Conservation (phyloP, 2,113 vertebrate genomes). For the Tringa solitaria region DNA sequence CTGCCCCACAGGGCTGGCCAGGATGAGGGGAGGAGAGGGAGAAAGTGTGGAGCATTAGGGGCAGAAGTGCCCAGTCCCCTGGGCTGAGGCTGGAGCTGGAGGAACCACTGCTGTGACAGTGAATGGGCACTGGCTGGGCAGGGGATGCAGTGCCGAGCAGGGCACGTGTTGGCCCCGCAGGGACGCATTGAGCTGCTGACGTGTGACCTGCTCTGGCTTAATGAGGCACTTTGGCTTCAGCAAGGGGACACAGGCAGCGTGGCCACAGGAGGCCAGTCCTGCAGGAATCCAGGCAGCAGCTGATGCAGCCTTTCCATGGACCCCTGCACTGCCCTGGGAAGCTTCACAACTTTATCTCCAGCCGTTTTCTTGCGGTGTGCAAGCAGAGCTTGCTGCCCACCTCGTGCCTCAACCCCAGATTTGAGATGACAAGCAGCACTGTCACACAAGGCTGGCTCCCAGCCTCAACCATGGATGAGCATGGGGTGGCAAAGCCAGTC, state of each 20-base stretch:
- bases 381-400: background rate
- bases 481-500: rapidly evolving
- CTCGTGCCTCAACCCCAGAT: background rate
- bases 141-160: rapidly evolving
- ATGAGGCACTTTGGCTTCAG: background rate
- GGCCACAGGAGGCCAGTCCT: background rate
- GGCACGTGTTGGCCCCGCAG: rapidly evolving
- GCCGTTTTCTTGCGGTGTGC: background rate
- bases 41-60: background rate
- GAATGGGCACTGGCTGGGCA: background rate
- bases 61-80: background rate
- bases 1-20: rapidly evolving
- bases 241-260: background rate
- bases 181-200: background rate
- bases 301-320: background rate
- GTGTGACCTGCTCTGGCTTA: background rate
- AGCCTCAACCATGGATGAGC: rapidly evolving
- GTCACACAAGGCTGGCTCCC: background rate
- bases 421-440: rapidly evolving
- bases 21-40: background rate
- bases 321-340: background rate
- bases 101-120: rapidly evolving
- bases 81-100: background rate
- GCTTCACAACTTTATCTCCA: background rate
- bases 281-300: background rate